Percentiles rank a stretch among this genome's conserved stretches.
Conservation (phyloP, 2,888 invertebrate species). For the Nebria salina region DNA sequence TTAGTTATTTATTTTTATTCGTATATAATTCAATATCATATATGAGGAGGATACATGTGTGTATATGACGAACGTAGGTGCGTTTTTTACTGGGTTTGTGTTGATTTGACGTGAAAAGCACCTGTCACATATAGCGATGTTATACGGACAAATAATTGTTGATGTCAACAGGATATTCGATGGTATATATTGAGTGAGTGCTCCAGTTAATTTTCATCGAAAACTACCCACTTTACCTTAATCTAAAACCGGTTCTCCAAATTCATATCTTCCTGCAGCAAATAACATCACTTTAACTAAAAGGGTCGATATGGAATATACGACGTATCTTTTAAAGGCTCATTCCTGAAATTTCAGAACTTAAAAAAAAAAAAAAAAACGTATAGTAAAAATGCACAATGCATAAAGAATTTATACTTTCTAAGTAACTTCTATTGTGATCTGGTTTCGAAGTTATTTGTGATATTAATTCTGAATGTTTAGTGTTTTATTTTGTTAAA, state of each 20-base stretch:
- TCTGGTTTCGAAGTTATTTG: too few relatives aligned
- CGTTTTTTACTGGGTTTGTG: not conserved
- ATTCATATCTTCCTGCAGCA: not conserved
- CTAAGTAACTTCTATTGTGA: too few relatives aligned
- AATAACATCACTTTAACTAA: not conserved
- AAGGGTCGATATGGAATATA: not conserved
- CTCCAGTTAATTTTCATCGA: constrained; percentile 1
- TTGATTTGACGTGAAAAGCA: not conserved
- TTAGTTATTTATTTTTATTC: too few relatives aligned
- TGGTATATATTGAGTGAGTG: not conserved
- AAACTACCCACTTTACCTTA: not conserved
- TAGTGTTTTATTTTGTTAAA: too few relatives aligned
- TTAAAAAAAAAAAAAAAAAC: too few relatives aligned
- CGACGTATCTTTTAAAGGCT: not conserved
- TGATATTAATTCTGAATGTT: too few relatives aligned
- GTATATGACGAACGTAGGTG: not conserved
- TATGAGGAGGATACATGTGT: not conserved
- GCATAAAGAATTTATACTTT: too few relatives aligned
- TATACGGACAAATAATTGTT: not conserved
- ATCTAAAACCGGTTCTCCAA: not conserved
- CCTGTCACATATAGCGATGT: not conserved
- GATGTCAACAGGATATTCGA: not conserved
- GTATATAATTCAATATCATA: not conserved
- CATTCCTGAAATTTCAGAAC: too few relatives aligned
- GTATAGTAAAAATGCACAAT: too few relatives aligned